phyloP scores from a whole-genome alignment of 2,797 vertebrate genomes.

The Microhierax caerulescens region DNA sequence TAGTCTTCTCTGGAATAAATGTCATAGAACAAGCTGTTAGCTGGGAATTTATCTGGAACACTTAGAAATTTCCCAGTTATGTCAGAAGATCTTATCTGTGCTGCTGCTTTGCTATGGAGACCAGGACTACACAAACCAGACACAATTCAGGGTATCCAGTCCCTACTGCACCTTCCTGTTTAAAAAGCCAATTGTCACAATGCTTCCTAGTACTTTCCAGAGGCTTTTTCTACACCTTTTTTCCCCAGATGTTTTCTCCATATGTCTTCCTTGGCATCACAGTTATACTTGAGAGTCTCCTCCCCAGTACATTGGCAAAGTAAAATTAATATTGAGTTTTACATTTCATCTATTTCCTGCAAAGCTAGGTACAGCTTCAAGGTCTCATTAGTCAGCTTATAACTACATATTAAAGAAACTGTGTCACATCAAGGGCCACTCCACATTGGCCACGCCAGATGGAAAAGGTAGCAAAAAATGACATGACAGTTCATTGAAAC shows the following conservation, averaged over 20 bases:
- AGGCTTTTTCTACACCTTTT: not conserved
- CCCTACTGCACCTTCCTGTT: not conserved
- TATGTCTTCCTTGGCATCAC: not conserved
- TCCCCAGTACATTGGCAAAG: not conserved
- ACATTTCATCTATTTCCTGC: not conserved
- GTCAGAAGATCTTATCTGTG: not conserved
- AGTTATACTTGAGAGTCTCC: not conserved
- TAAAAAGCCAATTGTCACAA: not conserved
- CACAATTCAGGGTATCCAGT: not conserved
- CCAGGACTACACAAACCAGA: not conserved
- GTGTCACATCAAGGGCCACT: fast-evolving
- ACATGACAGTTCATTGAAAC: not conserved
- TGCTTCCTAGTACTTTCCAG: not conserved
- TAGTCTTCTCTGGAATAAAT: not conserved
- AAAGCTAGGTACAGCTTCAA: not conserved
- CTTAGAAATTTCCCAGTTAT: not conserved
- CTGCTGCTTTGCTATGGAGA: not conserved
- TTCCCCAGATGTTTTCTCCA: not conserved
- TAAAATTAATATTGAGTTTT: not conserved
- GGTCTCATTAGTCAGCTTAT: not conserved
- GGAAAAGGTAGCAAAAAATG: not conserved
- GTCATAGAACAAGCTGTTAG: not conserved
- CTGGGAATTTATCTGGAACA: not conserved
- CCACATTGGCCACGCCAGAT: fast-evolving
- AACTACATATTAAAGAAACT: not conserved